Evolutionary conservation across 2,888 invertebrate species (phyloP), one percentile per base, ranked within the genome.

Genomic region (Hyppa rectilinea): DNA sequence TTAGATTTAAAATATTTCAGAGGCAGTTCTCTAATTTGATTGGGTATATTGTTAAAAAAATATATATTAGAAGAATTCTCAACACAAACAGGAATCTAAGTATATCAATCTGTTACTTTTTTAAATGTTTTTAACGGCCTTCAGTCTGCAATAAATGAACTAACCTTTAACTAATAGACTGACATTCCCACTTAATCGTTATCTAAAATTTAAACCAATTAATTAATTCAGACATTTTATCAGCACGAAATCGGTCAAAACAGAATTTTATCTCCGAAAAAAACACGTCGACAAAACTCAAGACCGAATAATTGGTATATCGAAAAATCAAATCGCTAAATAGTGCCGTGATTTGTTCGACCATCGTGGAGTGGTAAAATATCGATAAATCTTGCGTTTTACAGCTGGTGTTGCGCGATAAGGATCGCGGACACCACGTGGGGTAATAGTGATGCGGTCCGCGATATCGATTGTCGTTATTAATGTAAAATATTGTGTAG

Each of bases 321-420:
- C 89, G 89, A 88, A 91, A 71, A 74, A 81, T 81, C 77, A 78
- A 78, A 86, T 82, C 86, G 77, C 85, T 86, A 85, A 94, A 94
- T 95, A 94, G 94, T 93, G 93, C 87, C 87, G 95, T 93, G 95
- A 94, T 94, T 94, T 94, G 95, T 94, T 87, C 91, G 88, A 86
- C 90, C 90, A 93, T 94, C 93, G 90, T 85, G 85, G 82, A 83
- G 86, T 87, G 89, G 92, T 91, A 93, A 95, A 94, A 93, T 94
- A 92, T 93, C 95, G 94, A 95, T 96, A 96, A 95, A 96, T 95
- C 94, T 93, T 93, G 88, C 92, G 94, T 95, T 96, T 95, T 95
- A 96, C 96, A 95, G 95, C 95, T 94, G 94, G 93, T 89, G 91
- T 88, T 84, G 86, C 79, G 82, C 87, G 95, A 95, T 95, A 95